Conservation (phyloP, 2,113 vertebrate genomes). For the Apodemus speciosus region DNA sequence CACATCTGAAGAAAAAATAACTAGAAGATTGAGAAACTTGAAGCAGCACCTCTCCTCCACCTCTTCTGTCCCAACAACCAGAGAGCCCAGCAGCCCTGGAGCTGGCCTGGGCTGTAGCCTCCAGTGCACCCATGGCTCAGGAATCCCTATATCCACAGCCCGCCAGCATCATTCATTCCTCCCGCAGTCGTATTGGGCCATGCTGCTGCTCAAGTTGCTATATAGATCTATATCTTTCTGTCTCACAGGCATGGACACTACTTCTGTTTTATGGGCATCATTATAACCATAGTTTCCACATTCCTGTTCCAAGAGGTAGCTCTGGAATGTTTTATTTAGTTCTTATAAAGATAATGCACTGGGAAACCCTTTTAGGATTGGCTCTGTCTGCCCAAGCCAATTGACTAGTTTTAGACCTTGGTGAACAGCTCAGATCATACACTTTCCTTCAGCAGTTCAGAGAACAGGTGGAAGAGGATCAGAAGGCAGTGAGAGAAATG, state of each 20-base stretch:
- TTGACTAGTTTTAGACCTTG: background rate
- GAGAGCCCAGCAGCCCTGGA: background rate
- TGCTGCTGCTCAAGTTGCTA: background rate
- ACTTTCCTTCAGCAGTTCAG: background rate
- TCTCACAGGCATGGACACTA: background rate
- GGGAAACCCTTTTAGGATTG: background rate
- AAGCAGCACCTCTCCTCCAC: background rate
- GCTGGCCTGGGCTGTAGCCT: background rate
- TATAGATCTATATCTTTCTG: background rate
- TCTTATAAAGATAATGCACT: background rate
- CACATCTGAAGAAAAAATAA: background rate
- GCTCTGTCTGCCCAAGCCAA: background rate
- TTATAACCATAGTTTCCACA: background rate
- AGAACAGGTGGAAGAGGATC: background rate
- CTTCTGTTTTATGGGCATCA: background rate
- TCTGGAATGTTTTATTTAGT: background rate
- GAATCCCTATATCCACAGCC: background rate
- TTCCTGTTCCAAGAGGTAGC: background rate
- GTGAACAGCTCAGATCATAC: background rate
- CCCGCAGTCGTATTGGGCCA: background rate
- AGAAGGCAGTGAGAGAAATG: background rate
- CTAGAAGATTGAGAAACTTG: background rate
- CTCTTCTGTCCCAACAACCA: background rate
- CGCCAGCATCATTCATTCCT: background rate
- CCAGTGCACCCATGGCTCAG: background rate